phyloP scores from a whole-genome alignment of 2,797 vertebrate species.

The Rhyacichthys aspro region DNA sequence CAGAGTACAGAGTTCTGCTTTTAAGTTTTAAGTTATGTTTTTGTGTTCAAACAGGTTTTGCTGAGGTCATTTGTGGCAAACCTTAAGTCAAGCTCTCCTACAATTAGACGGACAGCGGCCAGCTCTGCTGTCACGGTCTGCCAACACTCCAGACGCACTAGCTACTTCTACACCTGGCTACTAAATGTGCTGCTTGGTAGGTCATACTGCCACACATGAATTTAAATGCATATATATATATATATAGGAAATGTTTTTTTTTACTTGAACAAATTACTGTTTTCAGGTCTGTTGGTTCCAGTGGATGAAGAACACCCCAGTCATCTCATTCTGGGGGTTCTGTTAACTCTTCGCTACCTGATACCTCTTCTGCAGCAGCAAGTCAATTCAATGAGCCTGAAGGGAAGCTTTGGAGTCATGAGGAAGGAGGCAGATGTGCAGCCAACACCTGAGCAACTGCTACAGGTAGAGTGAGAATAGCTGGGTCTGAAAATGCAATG shows the following conservation, averaged over 20 bases:
- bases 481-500: background rate
- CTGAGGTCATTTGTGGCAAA: slow-evolving; percentile 94
- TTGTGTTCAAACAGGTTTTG: slow-evolving; percentile 80
- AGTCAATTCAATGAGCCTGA: slow-evolving; percentile 92
- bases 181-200: slow-evolving; percentile 93
- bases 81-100: slow-evolving; percentile 92
- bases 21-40: background rate
- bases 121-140: slow-evolving; percentile 90
- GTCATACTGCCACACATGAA: slow-evolving; percentile 23
- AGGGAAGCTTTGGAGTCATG: slow-evolving; percentile 96
- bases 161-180: slow-evolving; percentile 98
- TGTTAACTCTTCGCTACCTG: slow-evolving; percentile 93
- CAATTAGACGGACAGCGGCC: slow-evolving; percentile 92
- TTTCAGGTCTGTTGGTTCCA: slow-evolving; percentile 88
- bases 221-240: background rate
- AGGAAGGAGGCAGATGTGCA: slow-evolving; percentile 93
- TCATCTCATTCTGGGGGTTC: slow-evolving; percentile 90
- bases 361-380: slow-evolving; percentile 96
- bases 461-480: slow-evolving; percentile 81
- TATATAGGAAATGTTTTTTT: too few species aligned
- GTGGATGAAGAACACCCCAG: slow-evolving; percentile 88
- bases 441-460: slow-evolving; percentile 90
- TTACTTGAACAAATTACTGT: background rate
- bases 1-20: too few species aligned
- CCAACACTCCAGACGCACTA: slow-evolving; percentile 91